Evolutionary conservation across 2,797 vertebrate species (phyloP).

Genomic region (Protosalanx chinensis): DNA sequence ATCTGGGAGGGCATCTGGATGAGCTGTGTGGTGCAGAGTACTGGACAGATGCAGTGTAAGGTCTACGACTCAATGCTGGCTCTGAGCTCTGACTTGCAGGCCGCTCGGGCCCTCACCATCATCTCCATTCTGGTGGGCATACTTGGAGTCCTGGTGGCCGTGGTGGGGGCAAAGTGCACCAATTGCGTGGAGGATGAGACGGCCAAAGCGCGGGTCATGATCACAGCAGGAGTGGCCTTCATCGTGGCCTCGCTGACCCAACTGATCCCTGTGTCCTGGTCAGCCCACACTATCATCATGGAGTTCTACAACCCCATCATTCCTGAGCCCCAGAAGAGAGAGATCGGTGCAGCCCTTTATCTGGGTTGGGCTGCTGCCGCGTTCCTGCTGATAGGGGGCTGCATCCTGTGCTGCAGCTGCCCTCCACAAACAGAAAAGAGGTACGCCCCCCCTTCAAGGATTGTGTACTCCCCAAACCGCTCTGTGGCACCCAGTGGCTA

Average conservation of each 20-base stretch:
- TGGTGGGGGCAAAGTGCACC: constrained; percentile 89
- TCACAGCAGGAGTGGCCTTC: constrained; percentile 79
- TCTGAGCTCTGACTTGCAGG: constrained; percentile 81
- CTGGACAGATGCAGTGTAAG: constrained; percentile 84
- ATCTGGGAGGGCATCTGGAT: constrained; percentile 89
- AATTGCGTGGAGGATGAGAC: constrained; percentile 84
- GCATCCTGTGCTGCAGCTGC: constrained; percentile 86
- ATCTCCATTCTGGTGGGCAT: constrained; percentile 81
- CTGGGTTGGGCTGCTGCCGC: constrained; percentile 87
- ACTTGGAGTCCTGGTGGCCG: constrained; percentile 78
- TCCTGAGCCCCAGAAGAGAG: constrained; percentile 77
- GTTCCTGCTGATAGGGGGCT: constrained; percentile 82
- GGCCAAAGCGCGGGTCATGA: constrained; percentile 85
- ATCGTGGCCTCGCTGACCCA: constrained; percentile 77
- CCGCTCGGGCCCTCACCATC: constrained; percentile 83
- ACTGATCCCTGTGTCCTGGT: constrained; percentile 89
- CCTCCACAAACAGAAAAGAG: constrained; percentile 78
- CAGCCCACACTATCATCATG: constrained; percentile 81
- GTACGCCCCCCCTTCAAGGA: constrained; percentile 71
- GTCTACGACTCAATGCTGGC: constrained; percentile 84
- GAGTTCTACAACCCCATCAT: constrained; percentile 83
- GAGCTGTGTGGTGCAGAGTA: constrained; percentile 84
- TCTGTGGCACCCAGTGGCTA: constrained; percentile 73
- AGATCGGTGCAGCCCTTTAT: constrained; percentile 85
- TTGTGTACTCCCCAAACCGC: constrained; percentile 77